These are phyloP conservation scores for Ceyx cyanopectus DNA, from an alignment of 2,113 vertebrate genomes.

Conservation along the genomic window DNA sequence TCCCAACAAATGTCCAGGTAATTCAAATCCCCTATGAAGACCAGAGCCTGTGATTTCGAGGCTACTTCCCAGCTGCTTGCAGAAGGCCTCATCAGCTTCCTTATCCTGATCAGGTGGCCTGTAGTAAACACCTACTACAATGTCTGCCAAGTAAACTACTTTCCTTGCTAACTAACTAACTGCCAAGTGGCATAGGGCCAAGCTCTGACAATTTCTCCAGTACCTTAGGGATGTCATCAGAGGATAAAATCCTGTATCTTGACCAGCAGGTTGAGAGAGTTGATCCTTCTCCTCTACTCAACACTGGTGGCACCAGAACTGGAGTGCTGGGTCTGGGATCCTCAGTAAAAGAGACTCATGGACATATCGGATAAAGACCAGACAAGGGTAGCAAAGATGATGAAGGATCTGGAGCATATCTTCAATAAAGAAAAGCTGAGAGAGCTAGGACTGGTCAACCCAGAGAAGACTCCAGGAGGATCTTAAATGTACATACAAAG, in stretches of 20 bases:
- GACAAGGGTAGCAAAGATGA: rapidly evolving
- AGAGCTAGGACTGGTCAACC: background rate
- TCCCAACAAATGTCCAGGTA: too few species aligned
- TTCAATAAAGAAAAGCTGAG: background rate
- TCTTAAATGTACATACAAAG: background rate
- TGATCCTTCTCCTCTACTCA: background rate
- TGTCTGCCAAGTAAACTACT: background rate
- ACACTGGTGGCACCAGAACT: background rate
- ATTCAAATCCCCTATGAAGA: too few species aligned
- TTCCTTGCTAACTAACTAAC: background rate
- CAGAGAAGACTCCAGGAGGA: background rate
- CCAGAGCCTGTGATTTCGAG: too few species aligned
- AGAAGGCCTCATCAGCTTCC: too few species aligned
- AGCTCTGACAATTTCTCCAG: background rate
- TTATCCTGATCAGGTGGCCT: too few species aligned
- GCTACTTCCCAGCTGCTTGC: too few species aligned
- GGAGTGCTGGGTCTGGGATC: background rate
- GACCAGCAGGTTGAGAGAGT: background rate
- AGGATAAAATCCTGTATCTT: background rate
- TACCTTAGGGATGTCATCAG: background rate
- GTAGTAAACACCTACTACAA: too few species aligned
- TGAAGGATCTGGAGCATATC: background rate
- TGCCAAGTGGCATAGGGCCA: background rate
- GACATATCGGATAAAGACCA: background rate
- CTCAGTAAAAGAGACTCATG: background rate